Percentiles rank a stretch among this genome's conserved stretches.
Evolutionary conservation across 2,797 vertebrate species (phyloP).

Genomic region (Nannoperca obscura): DNA sequence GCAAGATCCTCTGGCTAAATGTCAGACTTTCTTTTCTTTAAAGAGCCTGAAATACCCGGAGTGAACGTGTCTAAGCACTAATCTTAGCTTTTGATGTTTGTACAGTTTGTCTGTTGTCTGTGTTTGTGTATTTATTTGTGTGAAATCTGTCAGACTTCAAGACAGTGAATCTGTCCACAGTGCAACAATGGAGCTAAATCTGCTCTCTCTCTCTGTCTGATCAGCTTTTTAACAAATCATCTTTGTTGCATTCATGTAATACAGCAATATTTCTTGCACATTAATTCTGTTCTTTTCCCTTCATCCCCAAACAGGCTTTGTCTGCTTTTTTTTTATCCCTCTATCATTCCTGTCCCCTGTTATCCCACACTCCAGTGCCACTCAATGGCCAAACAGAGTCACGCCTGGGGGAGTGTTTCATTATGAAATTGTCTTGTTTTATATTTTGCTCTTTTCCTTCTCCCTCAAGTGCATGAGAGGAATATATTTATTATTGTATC

Average conservation of each 20-base stretch:
- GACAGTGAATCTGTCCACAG: slow-evolving; percentile 22
- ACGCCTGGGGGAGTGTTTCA: background rate
- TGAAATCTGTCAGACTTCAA: slow-evolving; percentile 29
- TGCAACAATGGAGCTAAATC: slow-evolving; percentile 5
- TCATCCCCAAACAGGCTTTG: slow-evolving; percentile 4
- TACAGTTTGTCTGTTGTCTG: background rate
- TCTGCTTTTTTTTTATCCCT: background rate
- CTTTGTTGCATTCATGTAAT: slow-evolving; percentile 15
- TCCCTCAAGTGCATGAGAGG: background rate
- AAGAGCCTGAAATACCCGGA: slow-evolving; percentile 4
- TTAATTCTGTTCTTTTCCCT: slow-evolving; percentile 25
- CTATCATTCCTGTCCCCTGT: slow-evolving; percentile 3
- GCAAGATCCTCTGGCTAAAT: slow-evolving; percentile 31
- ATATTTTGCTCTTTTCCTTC: slow-evolving; percentile 2
- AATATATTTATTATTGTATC: slow-evolving; percentile 2
- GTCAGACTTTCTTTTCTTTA: slow-evolving; percentile 18
- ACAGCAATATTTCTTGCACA: slow-evolving; percentile 26
- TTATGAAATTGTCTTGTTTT: slow-evolving; percentile 1
- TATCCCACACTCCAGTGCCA: slow-evolving; percentile 43
- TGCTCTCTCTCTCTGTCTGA: slow-evolving; percentile 27
- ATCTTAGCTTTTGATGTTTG: background rate
- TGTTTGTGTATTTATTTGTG: slow-evolving; percentile 1
- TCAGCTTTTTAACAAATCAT: slow-evolving; percentile 28
- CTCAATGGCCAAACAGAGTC: slow-evolving; percentile 38
- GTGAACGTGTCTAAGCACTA: no score